A percentile compares a stretch with the other conserved stretches of the same genome.
Conservation (phyloP, 1,140 invertebrate species). For the Microplitis mediator region DNA sequence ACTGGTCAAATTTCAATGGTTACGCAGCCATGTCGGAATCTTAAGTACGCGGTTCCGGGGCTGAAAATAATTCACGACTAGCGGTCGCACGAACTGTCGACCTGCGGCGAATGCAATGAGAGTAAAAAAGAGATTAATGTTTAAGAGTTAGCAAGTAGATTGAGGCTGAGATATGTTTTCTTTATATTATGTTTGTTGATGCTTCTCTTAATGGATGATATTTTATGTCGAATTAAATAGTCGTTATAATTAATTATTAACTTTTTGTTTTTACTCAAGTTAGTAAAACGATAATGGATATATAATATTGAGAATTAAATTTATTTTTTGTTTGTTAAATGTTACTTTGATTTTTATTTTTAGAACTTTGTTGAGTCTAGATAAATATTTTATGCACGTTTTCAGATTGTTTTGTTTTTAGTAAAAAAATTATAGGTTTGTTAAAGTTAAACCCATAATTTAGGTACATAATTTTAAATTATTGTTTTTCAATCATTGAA, state of each 20-base stretch:
- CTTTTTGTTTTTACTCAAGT: too few relatives aligned
- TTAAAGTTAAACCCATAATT: too few relatives aligned
- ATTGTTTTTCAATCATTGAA: too few relatives aligned
- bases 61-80: slow-evolving; percentile 54
- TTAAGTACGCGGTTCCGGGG: slow-evolving; percentile 51
- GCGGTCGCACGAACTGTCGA: slow-evolving; percentile 57
- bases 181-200: not conserved
- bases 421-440: too few relatives aligned
- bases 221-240: not conserved
- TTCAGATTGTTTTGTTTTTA: too few relatives aligned
- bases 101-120: slow-evolving; percentile 54
- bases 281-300: too few relatives aligned
- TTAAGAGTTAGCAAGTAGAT: slow-evolving; percentile 1
- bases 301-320: too few relatives aligned
- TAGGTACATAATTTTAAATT: too few relatives aligned
- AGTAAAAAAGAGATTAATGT: slow-evolving; percentile 45
- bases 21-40: slow-evolving; percentile 37
- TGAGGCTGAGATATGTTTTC: slow-evolving; percentile 22
- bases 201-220: too few relatives aligned
- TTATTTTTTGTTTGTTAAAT: too few relatives aligned
- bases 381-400: not conserved
- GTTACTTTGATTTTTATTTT: too few relatives aligned
- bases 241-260: not conserved
- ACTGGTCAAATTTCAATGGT: slow-evolving; percentile 21
- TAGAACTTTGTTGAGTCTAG: too few relatives aligned